Evolutionary conservation across 2,113 vertebrate genomes (phyloP).

Genomic region (Chaetodon auriga): DNA sequence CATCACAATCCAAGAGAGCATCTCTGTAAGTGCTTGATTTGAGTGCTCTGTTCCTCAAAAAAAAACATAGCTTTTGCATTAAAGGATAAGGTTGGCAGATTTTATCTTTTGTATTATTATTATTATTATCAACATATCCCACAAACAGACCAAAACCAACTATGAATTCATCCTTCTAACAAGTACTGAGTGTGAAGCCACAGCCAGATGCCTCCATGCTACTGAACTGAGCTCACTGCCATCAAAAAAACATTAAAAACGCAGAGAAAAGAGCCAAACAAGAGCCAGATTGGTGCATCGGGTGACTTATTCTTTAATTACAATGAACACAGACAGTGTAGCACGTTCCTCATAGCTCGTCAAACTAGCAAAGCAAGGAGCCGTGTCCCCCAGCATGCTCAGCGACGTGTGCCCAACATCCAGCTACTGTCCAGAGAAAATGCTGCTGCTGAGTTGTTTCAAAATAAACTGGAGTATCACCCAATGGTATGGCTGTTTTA

Average conservation of each 20-base stretch:
- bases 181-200: slow-evolving; percentile 20
- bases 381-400: slow-evolving; percentile 8
- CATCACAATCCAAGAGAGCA: slow-evolving; percentile 23
- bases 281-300: slow-evolving; percentile 27
- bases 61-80: slow-evolving; percentile 20
- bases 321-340: slow-evolving; percentile 22
- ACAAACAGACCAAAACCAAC: slow-evolving; percentile 23
- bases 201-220: slow-evolving; percentile 34
- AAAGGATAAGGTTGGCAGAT: slow-evolving; percentile 17
- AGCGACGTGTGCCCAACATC: slow-evolving; percentile 11
- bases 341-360: slow-evolving; percentile 33
- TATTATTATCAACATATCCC: slow-evolving; percentile 41
- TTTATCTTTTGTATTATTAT: slow-evolving; percentile 38
- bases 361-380: slow-evolving; percentile 38
- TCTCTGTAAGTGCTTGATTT: slow-evolving; percentile 30
- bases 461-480: slow-evolving; percentile 37
- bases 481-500: slow-evolving; percentile 23
- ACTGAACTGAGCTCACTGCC: slow-evolving; percentile 19
- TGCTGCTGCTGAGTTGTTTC: slow-evolving; percentile 20
- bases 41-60: slow-evolving; percentile 19
- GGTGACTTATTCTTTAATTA: slow-evolving; percentile 55
- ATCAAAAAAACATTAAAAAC: slow-evolving; percentile 49
- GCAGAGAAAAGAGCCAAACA: slow-evolving; percentile 12
- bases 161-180: slow-evolving; percentile 28
- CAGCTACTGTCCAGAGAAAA: slow-evolving; percentile 41